Evolutionary conservation across 2,113 vertebrate species (phyloP).

Genomic region (Heteronetta atricapilla): DNA sequence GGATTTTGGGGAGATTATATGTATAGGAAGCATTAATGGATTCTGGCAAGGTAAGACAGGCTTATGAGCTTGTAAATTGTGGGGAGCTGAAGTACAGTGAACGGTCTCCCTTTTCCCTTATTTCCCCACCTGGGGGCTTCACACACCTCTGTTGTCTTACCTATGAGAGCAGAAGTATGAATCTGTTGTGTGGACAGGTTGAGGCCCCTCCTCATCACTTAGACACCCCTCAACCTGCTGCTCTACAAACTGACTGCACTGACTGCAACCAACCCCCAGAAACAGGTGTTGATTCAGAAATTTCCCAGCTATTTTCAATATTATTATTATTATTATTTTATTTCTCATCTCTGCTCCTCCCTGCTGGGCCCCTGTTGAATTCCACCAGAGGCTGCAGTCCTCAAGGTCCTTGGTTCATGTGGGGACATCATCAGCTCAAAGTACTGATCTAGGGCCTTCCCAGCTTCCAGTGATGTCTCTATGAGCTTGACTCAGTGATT

Average conservation of each 20-base stretch:
- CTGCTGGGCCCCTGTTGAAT: neutral
- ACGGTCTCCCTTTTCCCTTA: neutral
- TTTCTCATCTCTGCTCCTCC: neutral
- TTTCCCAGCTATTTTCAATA: neutral
- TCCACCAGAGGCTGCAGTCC: neutral
- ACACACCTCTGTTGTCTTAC: neutral
- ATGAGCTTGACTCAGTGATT: neutral
- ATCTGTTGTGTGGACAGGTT: neutral
- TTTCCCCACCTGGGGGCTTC: neutral
- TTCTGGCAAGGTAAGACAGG: neutral
- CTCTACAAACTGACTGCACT: rapidly evolving
- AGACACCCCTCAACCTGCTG: neutral
- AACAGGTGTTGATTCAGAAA: neutral
- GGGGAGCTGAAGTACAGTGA: rapidly evolving
- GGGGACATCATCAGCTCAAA: neutral
- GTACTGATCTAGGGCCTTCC: too few species aligned
- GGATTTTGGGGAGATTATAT: neutral
- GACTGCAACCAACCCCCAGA: neutral
- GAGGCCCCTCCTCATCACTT: neutral
- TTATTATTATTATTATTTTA: too few species aligned
- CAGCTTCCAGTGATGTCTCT: too few species aligned
- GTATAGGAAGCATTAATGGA: neutral
- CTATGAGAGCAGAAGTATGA: neutral
- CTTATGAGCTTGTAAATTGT: neutral
- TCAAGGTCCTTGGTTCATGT: neutral